These are phyloP conservation scores for Agrochola lychnidis DNA, from an alignment of 2,888 invertebrate species.

Conservation along the genomic window DNA sequence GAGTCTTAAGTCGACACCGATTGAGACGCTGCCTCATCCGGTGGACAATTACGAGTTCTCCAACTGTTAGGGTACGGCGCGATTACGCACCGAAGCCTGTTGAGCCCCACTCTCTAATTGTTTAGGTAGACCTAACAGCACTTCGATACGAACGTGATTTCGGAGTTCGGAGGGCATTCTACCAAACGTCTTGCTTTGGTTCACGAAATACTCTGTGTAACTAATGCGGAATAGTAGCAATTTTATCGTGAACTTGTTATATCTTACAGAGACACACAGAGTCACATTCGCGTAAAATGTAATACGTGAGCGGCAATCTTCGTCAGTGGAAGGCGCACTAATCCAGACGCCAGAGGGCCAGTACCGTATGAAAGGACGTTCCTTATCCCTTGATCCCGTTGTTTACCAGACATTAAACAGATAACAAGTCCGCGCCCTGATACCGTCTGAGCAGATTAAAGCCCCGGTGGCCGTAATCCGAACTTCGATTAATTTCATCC, in stretches of 20 bases:
- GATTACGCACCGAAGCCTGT: slow-evolving; percentile 80
- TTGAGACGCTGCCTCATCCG: slow-evolving; percentile 82
- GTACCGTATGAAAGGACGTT: slow-evolving; percentile 88
- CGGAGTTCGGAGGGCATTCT: slow-evolving; percentile 44
- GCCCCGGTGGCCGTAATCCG: slow-evolving; percentile 88
- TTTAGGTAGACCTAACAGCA: slow-evolving; percentile 65
- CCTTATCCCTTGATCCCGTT: slow-evolving; percentile 91
- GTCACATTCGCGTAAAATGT: slow-evolving; percentile 72
- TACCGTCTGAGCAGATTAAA: slow-evolving; percentile 89
- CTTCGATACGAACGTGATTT: slow-evolving; percentile 66
- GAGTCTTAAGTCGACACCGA: slow-evolving; percentile 89
- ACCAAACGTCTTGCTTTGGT: slow-evolving; percentile 33
- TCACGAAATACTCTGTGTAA: slow-evolving; percentile 14
- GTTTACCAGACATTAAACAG: slow-evolving; percentile 91
- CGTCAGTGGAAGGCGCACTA: slow-evolving; percentile 81
- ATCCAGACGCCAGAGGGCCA: slow-evolving; percentile 89
- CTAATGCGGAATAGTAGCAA: slow-evolving; percentile 27
- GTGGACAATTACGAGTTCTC: slow-evolving; percentile 85
- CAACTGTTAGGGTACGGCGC: slow-evolving; percentile 77
- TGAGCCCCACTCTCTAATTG: slow-evolving; percentile 72
- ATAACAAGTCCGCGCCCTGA: slow-evolving; percentile 90
- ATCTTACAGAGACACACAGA: slow-evolving; percentile 52
- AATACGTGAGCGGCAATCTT: slow-evolving; percentile 85
- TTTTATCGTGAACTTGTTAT: slow-evolving; percentile 36
- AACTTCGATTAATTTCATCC: slow-evolving; percentile 90